Evolutionary conservation across 2,113 vertebrate species (phyloP).

Genomic region (Nerophis ophidion): DNA sequence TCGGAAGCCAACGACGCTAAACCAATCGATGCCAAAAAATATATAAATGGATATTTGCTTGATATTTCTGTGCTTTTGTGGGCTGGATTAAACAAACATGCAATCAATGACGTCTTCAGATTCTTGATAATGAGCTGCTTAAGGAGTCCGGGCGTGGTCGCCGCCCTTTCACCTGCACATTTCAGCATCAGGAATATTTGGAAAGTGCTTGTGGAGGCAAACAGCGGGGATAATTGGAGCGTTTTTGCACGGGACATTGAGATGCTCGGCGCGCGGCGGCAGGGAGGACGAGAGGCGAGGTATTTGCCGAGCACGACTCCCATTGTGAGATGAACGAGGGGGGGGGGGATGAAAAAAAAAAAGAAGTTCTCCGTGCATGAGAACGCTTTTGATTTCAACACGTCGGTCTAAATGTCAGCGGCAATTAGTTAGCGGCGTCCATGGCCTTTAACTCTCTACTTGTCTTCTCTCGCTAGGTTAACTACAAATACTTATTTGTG

Average conservation of each 20-base stretch:
- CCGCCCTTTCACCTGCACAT: slow-evolving; percentile 8
- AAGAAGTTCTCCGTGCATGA: slow-evolving; percentile 58
- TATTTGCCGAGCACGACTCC: slow-evolving; percentile 57
- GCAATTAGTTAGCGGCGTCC: slow-evolving; percentile 72
- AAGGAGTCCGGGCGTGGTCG: not conserved
- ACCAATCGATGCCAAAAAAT: not conserved
- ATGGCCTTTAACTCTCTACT: slow-evolving; percentile 46
- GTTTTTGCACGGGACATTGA: slow-evolving; percentile 47
- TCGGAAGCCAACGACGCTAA: not conserved
- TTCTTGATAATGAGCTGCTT: slow-evolving; percentile 3
- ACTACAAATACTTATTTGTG: slow-evolving; percentile 12
- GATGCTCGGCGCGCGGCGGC: slow-evolving; percentile 40
- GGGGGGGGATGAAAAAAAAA: too few relatives aligned
- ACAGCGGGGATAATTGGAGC: slow-evolving; percentile 49
- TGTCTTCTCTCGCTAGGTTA: slow-evolving; percentile 33
- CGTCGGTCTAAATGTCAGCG: slow-evolving; percentile 70
- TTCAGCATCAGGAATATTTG: slow-evolving; percentile 27
- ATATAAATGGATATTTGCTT: not conserved
- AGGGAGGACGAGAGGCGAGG: slow-evolving; percentile 36
- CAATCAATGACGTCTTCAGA: not conserved
- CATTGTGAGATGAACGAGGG: slow-evolving; percentile 12
- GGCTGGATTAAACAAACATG: not conserved
- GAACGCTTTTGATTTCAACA: slow-evolving; percentile 62
- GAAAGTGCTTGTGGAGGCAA: slow-evolving; percentile 45
- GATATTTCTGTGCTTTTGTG: not conserved